Base-by-base conservation (phyloP, 2,888 invertebrate species). In the Iphiclides podalirius region DNA sequence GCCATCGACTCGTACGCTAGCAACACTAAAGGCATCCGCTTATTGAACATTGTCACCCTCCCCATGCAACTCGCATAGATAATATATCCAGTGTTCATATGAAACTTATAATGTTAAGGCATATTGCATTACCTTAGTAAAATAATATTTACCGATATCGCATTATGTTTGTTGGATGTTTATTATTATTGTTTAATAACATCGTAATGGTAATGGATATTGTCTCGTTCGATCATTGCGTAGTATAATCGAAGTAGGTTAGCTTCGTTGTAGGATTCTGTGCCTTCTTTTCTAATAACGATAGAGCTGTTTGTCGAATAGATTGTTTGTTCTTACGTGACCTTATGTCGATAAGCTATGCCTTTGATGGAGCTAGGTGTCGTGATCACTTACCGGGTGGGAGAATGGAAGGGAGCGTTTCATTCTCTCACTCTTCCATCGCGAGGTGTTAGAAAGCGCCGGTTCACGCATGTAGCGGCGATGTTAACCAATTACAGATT, bases 331-430 rank as follows among this genome's bases (percentile, higher is more conserved):
- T 45, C 9, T 39, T 20, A 20, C 36, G 36, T 36, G 13, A 37
- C 40, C 40, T 36, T 47, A 40, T 35, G 36, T 47, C 36, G 7
- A 20, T 47, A 28, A 36, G 41, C 41, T 36, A 36, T 47, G 47
- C 36, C 41, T 42, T 37, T 20, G 4, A 36, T 31, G 13, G 9
- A 16, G 16, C 8, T 14, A 14, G 12, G 8, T 34, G 8, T 34
- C 4, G 7, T 13, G 4, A 1, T 12, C 12, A 34, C 8, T 12
- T 33, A 1, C n/a, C 14, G 3, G 20, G 13, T 26, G 4, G 13
- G 3, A 14, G 26, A 26, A 9, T 26, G 8, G 26, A 26, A 39
- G 23, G 23, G n/a, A 35, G 35, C 1, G 23, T 11, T 43, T 14
- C 8, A n/a, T n/a, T 44, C 31, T 12, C 15, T 44, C 11, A 15